These are phyloP conservation scores for Drosophila funebris DNA, from an alignment of 1,140 invertebrate genomes.

Conservation along the genomic window DNA sequence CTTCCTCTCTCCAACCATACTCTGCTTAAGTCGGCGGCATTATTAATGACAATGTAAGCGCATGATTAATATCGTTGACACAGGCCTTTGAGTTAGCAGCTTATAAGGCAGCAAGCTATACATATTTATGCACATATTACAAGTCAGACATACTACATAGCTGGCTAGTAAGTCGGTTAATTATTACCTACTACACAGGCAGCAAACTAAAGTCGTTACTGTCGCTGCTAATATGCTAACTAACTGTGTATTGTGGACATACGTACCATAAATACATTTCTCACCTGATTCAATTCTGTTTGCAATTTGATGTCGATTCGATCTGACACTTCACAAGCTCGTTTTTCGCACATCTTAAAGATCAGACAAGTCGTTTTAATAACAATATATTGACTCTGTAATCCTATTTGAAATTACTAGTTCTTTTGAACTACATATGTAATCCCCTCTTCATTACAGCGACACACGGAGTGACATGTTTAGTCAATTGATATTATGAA, in stretches of 20 bases:
- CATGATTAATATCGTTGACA: conserved; percentile 79
- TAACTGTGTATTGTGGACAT: conserved; percentile 5
- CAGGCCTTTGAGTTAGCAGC: conserved; percentile 57
- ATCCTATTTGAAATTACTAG: neutral
- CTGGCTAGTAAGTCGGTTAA: conserved; percentile 32
- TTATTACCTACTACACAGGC: conserved; percentile 16
- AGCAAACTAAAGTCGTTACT: conserved; percentile 1
- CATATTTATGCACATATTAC: conserved; percentile 1
- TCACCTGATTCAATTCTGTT: conserved; percentile 22
- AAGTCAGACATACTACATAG: conserved; percentile 15
- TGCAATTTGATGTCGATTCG: conserved; percentile 12
- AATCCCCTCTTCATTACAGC: too few relatives aligned
- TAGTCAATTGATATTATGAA: too few relatives aligned
- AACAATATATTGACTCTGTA: neutral
- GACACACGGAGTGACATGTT: too few relatives aligned
- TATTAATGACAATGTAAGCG: conserved; percentile 79
- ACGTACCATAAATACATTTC: conserved; percentile 27
- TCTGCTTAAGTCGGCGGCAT: conserved; percentile 54
- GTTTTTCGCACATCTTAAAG: neutral
- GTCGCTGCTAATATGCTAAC: conserved; percentile 23
- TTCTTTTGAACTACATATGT: too few relatives aligned
- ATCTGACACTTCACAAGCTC: conserved; percentile 1
- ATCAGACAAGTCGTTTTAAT: neutral
- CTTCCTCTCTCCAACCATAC: neutral
- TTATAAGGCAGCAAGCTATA: conserved; percentile 10